A percentile compares a stretch with the other conserved stretches of the same genome.
phyloP scores from a whole-genome alignment of 2,113 vertebrate genomes.

The Lagopus leucura region DNA sequence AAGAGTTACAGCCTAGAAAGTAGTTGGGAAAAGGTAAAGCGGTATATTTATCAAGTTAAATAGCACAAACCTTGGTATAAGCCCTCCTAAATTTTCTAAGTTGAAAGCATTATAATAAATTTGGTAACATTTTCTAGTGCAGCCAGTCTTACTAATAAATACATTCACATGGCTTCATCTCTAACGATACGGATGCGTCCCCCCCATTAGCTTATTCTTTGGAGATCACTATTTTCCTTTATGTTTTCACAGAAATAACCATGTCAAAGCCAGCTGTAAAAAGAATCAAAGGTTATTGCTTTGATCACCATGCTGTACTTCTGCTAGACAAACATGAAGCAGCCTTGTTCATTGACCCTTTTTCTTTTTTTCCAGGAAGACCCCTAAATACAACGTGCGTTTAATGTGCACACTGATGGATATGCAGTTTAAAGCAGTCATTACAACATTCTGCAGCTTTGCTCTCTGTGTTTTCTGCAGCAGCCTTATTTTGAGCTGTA shows the following conservation, averaged over 20 bases:
- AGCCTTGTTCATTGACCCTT: neutral
- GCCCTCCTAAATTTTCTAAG: neutral
- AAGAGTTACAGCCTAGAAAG: neutral
- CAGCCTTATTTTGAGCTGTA: neutral
- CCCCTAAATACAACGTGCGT: neutral
- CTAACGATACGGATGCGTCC: neutral
- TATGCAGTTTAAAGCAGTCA: neutral
- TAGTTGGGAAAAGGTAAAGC: neutral
- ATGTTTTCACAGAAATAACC: neutral
- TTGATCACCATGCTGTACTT: neutral
- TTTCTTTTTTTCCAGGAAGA: neutral
- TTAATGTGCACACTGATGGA: neutral
- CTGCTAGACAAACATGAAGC: neutral
- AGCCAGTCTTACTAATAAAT: neutral
- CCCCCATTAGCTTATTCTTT: neutral
- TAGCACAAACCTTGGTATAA: neutral
- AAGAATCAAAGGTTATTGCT: neutral
- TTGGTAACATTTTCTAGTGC: neutral
- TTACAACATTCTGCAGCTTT: neutral
- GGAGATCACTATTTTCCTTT: neutral
- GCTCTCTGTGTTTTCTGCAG: neutral
- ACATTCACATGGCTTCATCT: neutral
- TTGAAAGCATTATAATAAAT: neutral
- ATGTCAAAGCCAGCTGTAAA: neutral
- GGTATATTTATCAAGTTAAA: neutral